Conservation (phyloP, 2,797 vertebrate species). For the Poeciliopsis infans region DNA sequence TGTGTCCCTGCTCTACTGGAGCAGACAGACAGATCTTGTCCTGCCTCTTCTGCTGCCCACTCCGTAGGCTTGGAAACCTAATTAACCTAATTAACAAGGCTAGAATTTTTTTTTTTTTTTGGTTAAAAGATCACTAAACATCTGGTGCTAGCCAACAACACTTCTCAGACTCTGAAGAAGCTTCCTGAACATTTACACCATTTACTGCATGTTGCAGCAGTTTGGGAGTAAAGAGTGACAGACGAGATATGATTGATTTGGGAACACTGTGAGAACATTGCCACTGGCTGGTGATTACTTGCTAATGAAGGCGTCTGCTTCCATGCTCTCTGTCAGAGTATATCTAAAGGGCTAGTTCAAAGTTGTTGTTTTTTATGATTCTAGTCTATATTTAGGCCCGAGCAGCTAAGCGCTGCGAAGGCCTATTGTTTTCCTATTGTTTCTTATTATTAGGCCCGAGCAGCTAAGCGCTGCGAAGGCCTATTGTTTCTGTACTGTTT, state of each 20-base stretch:
- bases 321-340: not conserved
- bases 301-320: not conserved
- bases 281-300: not conserved
- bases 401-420: too few relatives aligned
- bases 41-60: too few relatives aligned
- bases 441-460: too few relatives aligned
- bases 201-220: not conserved
- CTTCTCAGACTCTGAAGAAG: not conserved
- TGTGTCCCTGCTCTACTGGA: too few relatives aligned
- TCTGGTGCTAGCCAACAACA: not conserved
- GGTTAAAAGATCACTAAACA: not conserved
- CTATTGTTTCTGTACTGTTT: too few relatives aligned
- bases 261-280: not conserved
- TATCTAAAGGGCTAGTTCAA: not conserved
- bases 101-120: not conserved
- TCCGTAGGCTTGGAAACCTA: too few relatives aligned
- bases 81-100: not conserved
- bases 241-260: not conserved
- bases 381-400: not conserved
- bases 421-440: too few relatives aligned
- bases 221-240: not conserved
- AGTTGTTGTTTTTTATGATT: fast-evolving
- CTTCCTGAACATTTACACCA: not conserved
- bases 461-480: too few relatives aligned
- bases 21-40: too few relatives aligned